phyloP scores from a whole-genome alignment of 2,888 invertebrate genomes.

The Drosophila mimica region DNA sequence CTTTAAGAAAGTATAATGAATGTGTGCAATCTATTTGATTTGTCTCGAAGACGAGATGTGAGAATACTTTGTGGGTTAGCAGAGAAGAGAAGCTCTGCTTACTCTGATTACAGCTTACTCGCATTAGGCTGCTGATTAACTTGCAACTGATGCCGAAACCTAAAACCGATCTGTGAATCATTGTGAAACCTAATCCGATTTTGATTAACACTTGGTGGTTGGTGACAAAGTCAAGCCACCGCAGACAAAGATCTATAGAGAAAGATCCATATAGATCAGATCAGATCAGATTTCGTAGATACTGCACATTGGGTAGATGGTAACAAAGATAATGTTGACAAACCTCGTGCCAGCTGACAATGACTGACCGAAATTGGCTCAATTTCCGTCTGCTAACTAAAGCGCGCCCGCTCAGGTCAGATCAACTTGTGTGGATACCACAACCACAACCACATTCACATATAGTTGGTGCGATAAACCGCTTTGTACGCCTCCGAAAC shows the following conservation, averaged over 20 bases:
- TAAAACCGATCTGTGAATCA: constrained; percentile 17
- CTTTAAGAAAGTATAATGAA: not conserved
- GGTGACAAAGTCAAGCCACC: constrained; percentile 47
- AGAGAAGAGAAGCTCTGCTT: not conserved
- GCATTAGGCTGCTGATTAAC: constrained; percentile 20
- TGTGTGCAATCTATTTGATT: not conserved
- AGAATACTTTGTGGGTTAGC: not conserved
- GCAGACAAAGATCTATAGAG: not conserved
- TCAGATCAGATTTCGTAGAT: constrained; percentile 20
- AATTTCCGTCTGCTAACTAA: constrained; percentile 65
- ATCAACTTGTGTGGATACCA: not conserved
- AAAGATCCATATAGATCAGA: constrained; percentile 38
- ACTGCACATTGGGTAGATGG: constrained; percentile 5
- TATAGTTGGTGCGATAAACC: constrained; percentile 31
- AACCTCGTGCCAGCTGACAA: constrained; percentile 41
- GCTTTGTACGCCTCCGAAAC: constrained; percentile 65
- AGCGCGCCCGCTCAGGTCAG: constrained; percentile 17
- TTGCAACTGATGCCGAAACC: not conserved
- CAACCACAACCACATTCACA: constrained; percentile 7
- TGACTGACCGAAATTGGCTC: constrained; percentile 60
- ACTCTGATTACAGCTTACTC: not conserved
- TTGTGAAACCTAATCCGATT: constrained; percentile 29
- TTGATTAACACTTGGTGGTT: constrained; percentile 38
- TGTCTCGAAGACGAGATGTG: not conserved
- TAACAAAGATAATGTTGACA: constrained; percentile 64